Conservation (phyloP, 1,140 invertebrate genomes). For the Camponotus pennsylvanicus region DNA sequence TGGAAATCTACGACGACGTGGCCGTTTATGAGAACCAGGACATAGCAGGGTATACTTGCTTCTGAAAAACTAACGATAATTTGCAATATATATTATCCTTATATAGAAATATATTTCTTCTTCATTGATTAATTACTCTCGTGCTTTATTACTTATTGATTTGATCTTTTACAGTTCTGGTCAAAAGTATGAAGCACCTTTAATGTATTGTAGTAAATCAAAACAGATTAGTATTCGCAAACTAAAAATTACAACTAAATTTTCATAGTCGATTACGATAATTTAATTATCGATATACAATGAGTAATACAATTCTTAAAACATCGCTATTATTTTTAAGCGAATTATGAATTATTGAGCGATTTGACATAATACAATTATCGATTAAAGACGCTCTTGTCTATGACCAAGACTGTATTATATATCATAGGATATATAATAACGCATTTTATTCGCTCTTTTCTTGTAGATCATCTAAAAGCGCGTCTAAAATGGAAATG, state of each 20-base stretch:
- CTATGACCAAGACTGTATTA: background rate
- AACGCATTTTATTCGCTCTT: background rate
- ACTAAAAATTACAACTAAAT: background rate
- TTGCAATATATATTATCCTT: background rate
- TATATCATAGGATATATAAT: background rate
- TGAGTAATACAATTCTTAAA: background rate
- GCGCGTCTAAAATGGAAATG: background rate
- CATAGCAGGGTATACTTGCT: slow-evolving; percentile 16
- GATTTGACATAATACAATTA: background rate
- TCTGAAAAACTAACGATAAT: background rate
- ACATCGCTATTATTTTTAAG: background rate
- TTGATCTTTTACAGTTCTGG: background rate
- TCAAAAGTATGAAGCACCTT: slow-evolving; percentile 4
- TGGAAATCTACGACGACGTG: slow-evolving; percentile 56
- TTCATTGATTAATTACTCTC: background rate
- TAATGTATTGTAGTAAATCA: slow-evolving; percentile 13
- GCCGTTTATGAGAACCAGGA: slow-evolving; percentile 61
- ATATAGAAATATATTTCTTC: background rate
- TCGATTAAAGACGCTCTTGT: background rate
- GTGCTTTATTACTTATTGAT: slow-evolving; percentile 14
- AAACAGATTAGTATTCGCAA: slow-evolving; percentile 3
- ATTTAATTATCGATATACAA: background rate
- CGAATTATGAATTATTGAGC: background rate
- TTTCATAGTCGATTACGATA: background rate
- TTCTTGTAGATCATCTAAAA: slow-evolving; percentile 11